Base-by-base conservation (phyloP, 1,140 invertebrate species). In the Mactra quadrangularis region DNA sequence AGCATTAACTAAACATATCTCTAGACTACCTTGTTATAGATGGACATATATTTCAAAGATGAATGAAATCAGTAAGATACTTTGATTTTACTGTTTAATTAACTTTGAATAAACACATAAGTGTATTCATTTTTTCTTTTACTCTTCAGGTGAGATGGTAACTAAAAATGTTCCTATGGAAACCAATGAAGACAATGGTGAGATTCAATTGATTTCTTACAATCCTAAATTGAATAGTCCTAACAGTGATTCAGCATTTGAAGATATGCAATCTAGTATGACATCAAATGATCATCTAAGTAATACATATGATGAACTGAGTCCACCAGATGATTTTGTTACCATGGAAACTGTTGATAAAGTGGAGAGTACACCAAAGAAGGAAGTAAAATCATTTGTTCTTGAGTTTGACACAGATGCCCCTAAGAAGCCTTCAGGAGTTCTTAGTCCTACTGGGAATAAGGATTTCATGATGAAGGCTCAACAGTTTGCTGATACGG, bases 401-500 rank as follows among this genome's bases (percentile, higher is more conserved):
- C 55, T 82, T 1, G 79, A 62, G 22, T 74, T 82, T 22, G 70
- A 74, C 11, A 60, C 45, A 11, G 66, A 50, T 7, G 19, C 1
- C n/a, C 52, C 66, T 2, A 82, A 74, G 25, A 50, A 19, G 25
- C 33, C 33, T 9, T 19, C 27, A 6, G 38, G 22, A 9, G 53
- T 64, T 25, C 50, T 41, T 19, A 82, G 79, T 60, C 79, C 79
- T 33, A 60, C 31, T 25, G 52, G 62, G 7, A 60, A 53, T 22
- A 66, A 79, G 41, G 85, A 89, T 62, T 76, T 87, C 27, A 68
- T 89, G 76, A 81, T 74, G n/a, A 87, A 86, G 47, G 86, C 86
- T 3, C 79, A 82, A 31, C 82, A 85, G 29, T 89, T 89, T 82
- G 87, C 87, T 29, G 87, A 89, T n/a, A 85, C 75, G 57, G 87